A percentile compares a stretch with the other conserved stretches of the same genome.
Evolutionary conservation across 2,797 vertebrate species (phyloP).

Genomic region (Tympanoctomys barrerae): DNA sequence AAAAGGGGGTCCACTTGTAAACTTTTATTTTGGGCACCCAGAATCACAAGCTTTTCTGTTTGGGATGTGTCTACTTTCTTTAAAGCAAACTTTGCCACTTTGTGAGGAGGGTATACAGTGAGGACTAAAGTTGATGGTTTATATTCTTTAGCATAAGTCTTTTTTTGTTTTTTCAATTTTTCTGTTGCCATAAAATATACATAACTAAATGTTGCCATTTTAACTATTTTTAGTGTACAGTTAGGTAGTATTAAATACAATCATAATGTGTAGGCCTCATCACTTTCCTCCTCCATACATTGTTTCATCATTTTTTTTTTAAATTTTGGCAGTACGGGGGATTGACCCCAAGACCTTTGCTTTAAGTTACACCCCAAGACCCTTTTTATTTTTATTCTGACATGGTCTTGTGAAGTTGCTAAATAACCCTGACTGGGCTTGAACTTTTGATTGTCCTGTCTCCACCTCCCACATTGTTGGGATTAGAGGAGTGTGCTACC

Average conservation of each 20-base stretch:
- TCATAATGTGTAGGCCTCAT: background rate
- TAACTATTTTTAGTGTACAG: background rate
- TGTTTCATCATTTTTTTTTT: background rate
- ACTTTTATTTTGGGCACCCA: background rate
- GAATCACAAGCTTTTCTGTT: conserved; percentile 30
- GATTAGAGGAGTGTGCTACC: background rate
- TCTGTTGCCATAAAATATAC: background rate
- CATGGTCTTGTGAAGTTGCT: background rate
- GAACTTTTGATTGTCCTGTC: background rate
- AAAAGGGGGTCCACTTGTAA: background rate
- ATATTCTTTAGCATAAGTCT: background rate
- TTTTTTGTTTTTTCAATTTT: background rate
- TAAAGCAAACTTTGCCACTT: background rate
- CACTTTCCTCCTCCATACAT: background rate
- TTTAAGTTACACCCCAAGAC: background rate
- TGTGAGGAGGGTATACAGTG: background rate
- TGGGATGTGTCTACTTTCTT: background rate
- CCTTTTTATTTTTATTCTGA: background rate
- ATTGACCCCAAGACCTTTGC: background rate
- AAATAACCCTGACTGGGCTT: background rate
- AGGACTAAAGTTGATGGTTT: background rate
- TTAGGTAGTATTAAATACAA: background rate
- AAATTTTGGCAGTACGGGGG: background rate
- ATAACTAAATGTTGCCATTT: background rate
- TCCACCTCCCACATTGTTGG: background rate